A percentile compares a stretch with the other conserved stretches of the same genome.
Conservation (phyloP, 2,888 invertebrate species). For the Agrochola lychnidis region DNA sequence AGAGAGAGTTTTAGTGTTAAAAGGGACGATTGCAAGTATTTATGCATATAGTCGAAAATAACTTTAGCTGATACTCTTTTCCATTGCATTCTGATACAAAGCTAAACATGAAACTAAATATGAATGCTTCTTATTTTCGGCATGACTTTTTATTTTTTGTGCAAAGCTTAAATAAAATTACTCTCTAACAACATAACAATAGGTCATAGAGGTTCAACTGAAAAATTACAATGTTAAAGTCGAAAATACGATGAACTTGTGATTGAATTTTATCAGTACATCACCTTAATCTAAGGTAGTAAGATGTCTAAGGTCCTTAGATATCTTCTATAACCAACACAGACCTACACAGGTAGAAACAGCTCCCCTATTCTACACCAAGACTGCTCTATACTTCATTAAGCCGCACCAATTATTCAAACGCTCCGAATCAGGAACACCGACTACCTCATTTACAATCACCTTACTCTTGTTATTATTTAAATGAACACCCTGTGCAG, state of each 20-base stretch:
- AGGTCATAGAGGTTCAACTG: too few relatives aligned
- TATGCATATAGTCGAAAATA: neutral
- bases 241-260: neutral
- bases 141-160: neutral
- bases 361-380: too few relatives aligned
- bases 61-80: neutral
- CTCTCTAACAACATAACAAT: too few relatives aligned
- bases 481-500: conserved; percentile 36
- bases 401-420: conserved; percentile 32
- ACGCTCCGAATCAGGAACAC: neutral
- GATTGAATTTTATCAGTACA: neutral
- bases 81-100: neutral
- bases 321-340: neutral
- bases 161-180: neutral
- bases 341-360: too few relatives aligned
- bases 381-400: conserved; percentile 31
- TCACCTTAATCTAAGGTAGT: too few relatives aligned
- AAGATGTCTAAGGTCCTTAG: neutral
- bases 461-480: conserved; percentile 44
- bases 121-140: neutral
- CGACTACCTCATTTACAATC: conserved; percentile 28
- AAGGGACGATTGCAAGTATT: neutral
- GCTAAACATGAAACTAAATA: neutral
- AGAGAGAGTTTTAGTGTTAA: neutral
- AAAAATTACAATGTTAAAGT: too few relatives aligned